Evolutionary conservation across 2,113 vertebrate species (phyloP).

Genomic region (Pelecanus crispus): DNA sequence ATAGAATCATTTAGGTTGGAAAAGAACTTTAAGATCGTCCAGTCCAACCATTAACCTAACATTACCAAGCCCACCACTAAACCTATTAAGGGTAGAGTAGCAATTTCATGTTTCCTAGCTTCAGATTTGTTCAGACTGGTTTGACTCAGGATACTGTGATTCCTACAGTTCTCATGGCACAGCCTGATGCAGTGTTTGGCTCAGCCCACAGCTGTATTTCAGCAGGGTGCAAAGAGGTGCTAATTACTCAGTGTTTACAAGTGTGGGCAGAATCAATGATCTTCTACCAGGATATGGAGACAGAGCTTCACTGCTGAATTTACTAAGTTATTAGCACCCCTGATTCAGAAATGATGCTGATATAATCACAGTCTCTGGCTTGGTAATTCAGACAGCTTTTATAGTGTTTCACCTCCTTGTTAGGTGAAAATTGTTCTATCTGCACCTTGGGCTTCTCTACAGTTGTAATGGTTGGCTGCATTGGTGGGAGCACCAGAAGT

Average conservation of each 20-base stretch:
- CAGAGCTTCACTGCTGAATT: neutral
- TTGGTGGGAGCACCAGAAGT: neutral
- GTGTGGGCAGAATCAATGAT: neutral
- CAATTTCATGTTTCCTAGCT: too few relatives aligned
- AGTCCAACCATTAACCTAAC: too few relatives aligned
- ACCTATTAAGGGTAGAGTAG: too few relatives aligned
- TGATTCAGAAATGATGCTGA: neutral
- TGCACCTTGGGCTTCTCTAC: neutral
- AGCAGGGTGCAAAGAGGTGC: neutral
- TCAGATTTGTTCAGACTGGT: neutral
- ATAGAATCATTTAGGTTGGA: too few relatives aligned
- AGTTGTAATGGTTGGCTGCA: neutral
- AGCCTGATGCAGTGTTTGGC: neutral
- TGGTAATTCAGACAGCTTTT: neutral
- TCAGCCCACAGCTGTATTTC: neutral
- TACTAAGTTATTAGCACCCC: neutral
- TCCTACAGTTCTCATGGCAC: neutral
- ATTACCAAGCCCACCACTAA: too few relatives aligned
- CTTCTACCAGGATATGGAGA: neutral
- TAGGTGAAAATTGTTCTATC: neutral
- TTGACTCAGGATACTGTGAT: neutral
- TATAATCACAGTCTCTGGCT: neutral
- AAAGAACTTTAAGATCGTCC: too few relatives aligned
- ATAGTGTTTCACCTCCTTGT: neutral
- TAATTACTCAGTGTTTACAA: neutral